A percentile compares a stretch with the other conserved stretches of the same genome.
Conservation (phyloP, 2,113 vertebrate genomes). For the Lipophrys pholis region DNA sequence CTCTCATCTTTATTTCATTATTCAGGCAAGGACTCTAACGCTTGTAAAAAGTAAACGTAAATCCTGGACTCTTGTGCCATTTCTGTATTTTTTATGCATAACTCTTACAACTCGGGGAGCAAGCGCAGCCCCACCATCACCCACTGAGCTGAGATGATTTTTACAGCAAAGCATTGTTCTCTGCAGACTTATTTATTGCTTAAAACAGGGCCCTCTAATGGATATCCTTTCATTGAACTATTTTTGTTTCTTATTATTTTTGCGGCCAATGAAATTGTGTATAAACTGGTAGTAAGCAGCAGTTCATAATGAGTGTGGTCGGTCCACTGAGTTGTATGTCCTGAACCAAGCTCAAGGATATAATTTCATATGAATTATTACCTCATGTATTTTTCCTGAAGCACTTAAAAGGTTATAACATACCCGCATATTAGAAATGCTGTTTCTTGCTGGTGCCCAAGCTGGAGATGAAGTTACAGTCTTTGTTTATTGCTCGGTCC, state of each 20-base stretch:
- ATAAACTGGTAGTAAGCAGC: slow-evolving; percentile 55
- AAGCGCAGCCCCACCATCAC: slow-evolving; percentile 1
- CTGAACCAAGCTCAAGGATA: slow-evolving; percentile 63
- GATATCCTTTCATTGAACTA: slow-evolving; percentile 50
- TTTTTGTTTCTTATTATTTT: slow-evolving; percentile 38
- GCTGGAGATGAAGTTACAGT: slow-evolving; percentile 25
- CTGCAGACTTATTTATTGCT: slow-evolving; percentile 38
- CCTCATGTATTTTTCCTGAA: slow-evolving; percentile 61
- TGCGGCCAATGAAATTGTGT: slow-evolving; percentile 30
- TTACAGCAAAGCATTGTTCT: slow-evolving; percentile 1
- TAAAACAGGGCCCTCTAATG: slow-evolving; percentile 21
- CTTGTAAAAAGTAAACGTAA: slow-evolving; percentile 64
- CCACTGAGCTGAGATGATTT: slow-evolving; percentile 17
- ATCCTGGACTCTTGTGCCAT: slow-evolving; percentile 33
- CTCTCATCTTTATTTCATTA: slow-evolving; percentile 78
- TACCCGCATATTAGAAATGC: slow-evolving; percentile 41
- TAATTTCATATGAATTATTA: slow-evolving; percentile 72
- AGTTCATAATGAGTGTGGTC: slow-evolving; percentile 60
- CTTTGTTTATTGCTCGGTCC: slow-evolving; percentile 49
- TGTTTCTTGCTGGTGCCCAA: slow-evolving; percentile 30
- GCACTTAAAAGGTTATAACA: slow-evolving; percentile 63
- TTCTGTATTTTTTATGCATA: slow-evolving; percentile 43
- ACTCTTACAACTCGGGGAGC: slow-evolving; percentile 33
- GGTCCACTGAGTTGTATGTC: slow-evolving; percentile 58
- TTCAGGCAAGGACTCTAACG: slow-evolving; percentile 48